Conservation (phyloP, 2,797 vertebrate genomes). For the Neomorphus geoffroyi region DNA sequence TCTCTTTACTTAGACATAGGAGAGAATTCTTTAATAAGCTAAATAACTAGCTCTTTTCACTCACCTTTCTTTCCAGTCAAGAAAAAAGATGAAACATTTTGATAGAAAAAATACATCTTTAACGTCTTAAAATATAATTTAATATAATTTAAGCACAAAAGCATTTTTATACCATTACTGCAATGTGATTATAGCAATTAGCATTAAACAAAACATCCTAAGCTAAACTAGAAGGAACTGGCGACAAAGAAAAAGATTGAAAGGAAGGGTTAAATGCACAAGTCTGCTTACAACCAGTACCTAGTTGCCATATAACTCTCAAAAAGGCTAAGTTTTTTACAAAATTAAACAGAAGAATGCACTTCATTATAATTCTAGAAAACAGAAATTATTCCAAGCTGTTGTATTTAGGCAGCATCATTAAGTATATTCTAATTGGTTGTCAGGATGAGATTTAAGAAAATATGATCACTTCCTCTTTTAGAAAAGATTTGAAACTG, state of each 20-base stretch:
- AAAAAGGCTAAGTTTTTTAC: neutral
- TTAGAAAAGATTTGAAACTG: neutral
- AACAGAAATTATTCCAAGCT: neutral
- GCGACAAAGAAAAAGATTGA: neutral
- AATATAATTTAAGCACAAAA: neutral
- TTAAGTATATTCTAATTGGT: neutral
- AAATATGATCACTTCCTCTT: neutral
- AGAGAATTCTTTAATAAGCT: constrained; percentile 21
- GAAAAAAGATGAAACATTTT: neutral
- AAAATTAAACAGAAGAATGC: neutral
- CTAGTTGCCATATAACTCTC: neutral
- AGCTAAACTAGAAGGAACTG: neutral
- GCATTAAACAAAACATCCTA: neutral
- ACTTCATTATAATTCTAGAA: neutral
- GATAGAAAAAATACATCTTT: neutral
- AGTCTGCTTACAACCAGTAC: neutral
- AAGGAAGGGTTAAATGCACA: neutral
- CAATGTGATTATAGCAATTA: neutral
- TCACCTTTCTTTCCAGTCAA: neutral
- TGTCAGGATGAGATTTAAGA: neutral
- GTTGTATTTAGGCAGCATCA: neutral
- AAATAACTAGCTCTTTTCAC: constrained; percentile 6
- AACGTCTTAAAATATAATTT: neutral
- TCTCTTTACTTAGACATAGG: neutral
- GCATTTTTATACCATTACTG: neutral